These are phyloP conservation scores for Bombus superbus DNA, from an alignment of 1,140 invertebrate genomes.

Conservation along the genomic window DNA sequence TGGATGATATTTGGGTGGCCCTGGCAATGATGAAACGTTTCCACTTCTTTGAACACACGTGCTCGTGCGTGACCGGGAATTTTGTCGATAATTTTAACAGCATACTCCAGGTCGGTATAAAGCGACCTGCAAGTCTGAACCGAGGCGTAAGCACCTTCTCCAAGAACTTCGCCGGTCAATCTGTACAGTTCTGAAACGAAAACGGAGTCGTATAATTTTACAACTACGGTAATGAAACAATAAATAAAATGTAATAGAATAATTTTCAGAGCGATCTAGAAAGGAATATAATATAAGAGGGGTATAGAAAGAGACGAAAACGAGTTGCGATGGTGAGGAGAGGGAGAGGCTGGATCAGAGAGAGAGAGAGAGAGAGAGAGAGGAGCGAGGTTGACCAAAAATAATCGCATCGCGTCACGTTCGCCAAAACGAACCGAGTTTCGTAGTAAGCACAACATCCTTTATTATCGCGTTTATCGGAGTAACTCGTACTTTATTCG, in stretches of 20 bases:
- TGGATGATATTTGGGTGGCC: conserved; percentile 98
- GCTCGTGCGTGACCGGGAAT: conserved; percentile 95
- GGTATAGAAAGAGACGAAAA: not conserved
- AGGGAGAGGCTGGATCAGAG: no score
- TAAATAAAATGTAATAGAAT: not conserved
- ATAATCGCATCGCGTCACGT: conserved; percentile 21
- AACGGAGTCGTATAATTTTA: not conserved
- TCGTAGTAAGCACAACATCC: not conserved
- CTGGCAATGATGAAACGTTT: conserved; percentile 98
- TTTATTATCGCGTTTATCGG: not conserved
- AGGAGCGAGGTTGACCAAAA: not conserved
- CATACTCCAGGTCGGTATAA: conserved; percentile 95
- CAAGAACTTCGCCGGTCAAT: conserved; percentile 96
- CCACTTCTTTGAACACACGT: conserved; percentile 98
- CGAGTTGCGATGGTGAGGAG: no score
- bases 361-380: no score
- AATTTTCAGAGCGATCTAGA: not conserved
- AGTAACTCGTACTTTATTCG: not conserved
- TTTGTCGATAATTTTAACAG: conserved; percentile 99
- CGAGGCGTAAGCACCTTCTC: conserved; percentile 97
- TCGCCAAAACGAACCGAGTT: not conserved
- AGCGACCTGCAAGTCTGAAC: conserved; percentile 97
- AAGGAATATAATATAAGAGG: no score
- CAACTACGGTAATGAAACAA: not conserved
- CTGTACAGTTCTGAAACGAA: conserved; percentile 93